Evolutionary conservation across 2,797 vertebrate species (phyloP).

Genomic region (Amphiprion clarkii): DNA sequence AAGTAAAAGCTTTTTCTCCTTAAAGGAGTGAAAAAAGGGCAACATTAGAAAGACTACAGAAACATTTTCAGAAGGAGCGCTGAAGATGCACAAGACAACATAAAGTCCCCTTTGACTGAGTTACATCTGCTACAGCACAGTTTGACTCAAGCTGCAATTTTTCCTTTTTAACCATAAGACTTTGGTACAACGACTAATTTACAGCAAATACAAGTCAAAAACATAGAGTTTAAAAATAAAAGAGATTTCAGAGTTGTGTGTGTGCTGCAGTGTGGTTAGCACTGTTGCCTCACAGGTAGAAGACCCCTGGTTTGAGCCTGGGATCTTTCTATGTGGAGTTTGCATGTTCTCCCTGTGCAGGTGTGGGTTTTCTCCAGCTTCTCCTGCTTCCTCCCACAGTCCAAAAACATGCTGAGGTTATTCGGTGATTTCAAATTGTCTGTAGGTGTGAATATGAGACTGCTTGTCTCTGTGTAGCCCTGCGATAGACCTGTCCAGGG

Average conservation of each 20-base stretch:
- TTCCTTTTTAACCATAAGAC: neutral
- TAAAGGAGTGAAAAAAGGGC: neutral
- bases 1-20: neutral
- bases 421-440: too few species aligned
- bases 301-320: too few species aligned
- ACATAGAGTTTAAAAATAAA: neutral
- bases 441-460: too few species aligned
- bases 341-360: too few species aligned
- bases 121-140: neutral
- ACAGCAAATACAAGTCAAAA: constrained; percentile 10
- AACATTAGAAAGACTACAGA: neutral
- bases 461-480: too few species aligned
- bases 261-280: neutral
- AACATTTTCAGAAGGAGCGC: neutral
- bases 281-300: too few species aligned
- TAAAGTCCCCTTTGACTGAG: neutral
- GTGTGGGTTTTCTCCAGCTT: too few species aligned
- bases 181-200: neutral
- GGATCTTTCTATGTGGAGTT: too few species aligned
- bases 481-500: too few species aligned
- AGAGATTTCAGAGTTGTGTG: neutral
- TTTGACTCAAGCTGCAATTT: neutral
- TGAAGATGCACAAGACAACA: neutral
- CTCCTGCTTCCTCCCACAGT: too few species aligned
- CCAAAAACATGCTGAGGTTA: too few species aligned